Evolutionary conservation across 2,888 invertebrate species (phyloP).

Genomic region (Dorcus parallelipipedus): DNA sequence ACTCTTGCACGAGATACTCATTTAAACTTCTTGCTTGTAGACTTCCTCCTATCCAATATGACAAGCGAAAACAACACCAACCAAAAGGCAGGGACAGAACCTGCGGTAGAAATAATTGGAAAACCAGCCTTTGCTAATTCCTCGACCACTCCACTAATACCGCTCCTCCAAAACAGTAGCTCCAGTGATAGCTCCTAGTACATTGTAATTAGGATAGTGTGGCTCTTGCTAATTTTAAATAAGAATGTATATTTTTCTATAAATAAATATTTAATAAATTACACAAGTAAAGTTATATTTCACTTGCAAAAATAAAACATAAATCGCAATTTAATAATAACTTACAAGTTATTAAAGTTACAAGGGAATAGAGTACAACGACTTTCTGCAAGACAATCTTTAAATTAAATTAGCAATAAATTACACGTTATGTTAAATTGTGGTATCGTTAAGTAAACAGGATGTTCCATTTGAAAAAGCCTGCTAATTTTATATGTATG

Average conservation of each 20-base stretch:
- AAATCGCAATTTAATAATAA: no score
- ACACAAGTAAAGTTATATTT: background rate
- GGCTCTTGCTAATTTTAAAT: slow-evolving; percentile 1
- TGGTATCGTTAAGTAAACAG: background rate
- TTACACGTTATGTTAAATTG: background rate
- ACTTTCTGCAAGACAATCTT: no score
- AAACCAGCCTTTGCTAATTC: slow-evolving; percentile 9
- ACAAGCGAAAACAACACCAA: slow-evolving; percentile 10
- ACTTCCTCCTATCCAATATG: slow-evolving; percentile 18
- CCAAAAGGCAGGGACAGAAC: slow-evolving; percentile 8
- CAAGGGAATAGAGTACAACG: no score
- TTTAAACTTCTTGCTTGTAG: slow-evolving; percentile 11
- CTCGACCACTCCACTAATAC: slow-evolving; percentile 10
- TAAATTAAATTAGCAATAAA: no score
- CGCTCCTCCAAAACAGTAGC: slow-evolving; percentile 10
- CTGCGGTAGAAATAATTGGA: slow-evolving; percentile 14
- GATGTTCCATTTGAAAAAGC: background rate
- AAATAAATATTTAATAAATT: slow-evolving; percentile 8
- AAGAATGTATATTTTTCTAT: slow-evolving; percentile 12
- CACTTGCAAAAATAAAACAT: no score
- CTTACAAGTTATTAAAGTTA: no score
- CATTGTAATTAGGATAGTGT: slow-evolving; percentile 2
- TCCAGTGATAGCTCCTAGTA: slow-evolving; percentile 13
- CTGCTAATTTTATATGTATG: background rate
- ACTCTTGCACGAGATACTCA: no score